Evolutionary conservation across 2,888 invertebrate species (phyloP), one percentile per base, ranked within the genome.

Genomic region (Watsonalla binaria): DNA sequence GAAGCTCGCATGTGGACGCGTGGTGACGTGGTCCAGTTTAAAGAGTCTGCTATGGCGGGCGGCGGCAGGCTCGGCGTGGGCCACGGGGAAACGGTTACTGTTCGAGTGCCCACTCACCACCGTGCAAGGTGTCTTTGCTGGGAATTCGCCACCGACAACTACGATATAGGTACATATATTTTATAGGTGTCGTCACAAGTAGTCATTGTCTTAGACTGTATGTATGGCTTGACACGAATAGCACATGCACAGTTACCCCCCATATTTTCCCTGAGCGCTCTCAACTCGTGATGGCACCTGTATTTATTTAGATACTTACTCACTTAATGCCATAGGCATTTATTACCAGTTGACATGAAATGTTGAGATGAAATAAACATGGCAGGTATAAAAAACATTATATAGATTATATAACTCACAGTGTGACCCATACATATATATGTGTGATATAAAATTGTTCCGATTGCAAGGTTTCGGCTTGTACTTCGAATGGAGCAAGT

Each of bases 101-200:
- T 98, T 5, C 92, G 99, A 45, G 99, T 99, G 53, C 99, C 99
- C 7, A 99, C 99, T 0, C 98, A 98, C 78, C 94, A 95, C 61
- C 96, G 97, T 70, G 99, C 99, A 0, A 94, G 95, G 2, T 96
- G 97, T 71, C 92, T 99, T 45, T 99, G 98, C 88, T 99, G 99
- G 99, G 99, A 99, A 91, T 99, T 99, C 83, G 98, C 99, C 11
- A 99, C 99, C 0, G 99, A 99, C 82, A 94, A 95, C 78, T 99
- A 98, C 77, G 99, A 99, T 81, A 96, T 99, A 71, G 98, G 95
- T 82, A 72, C 56, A 52, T 55, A 14, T 7, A 11, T 47, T 13
- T 15, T 13, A 11, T 11, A 39, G 13, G 15, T 6, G 37, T 48
- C 5, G 6, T 46, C 11, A 42, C 5, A 2, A 42, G 42, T 24